Evolutionary conservation across 2,797 vertebrate genomes (phyloP), one percentile per base, ranked within the genome.

Genomic region (Cirrhinus molitorella): DNA sequence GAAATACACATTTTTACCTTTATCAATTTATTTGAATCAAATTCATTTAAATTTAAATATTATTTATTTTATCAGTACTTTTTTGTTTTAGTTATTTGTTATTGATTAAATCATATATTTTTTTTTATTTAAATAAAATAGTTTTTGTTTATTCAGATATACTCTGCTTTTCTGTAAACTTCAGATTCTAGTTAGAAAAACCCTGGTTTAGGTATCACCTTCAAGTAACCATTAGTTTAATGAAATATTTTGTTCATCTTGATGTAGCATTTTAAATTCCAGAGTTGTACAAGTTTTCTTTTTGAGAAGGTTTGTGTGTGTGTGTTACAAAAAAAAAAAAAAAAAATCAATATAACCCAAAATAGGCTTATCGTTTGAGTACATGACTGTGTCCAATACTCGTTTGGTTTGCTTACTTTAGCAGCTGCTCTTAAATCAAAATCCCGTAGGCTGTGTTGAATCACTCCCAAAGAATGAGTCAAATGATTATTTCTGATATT

Each of bases 371-470:
- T 75, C 1, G 21, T 43, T 68, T 68, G 40, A 43, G 34, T 37
- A 66, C 37, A 57, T 61, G 13, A 31, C 43, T 45, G 17, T 72
- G 45, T 37, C 31, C 45, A 79, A 65, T 25, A 25, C 49, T 78
- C 63, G 57, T 55, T 28, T 57, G 21, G 37, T 78, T 71, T 71
- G 19, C 40, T 45, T 61, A 31, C 67, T 81, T 79, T 61, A 71
- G 23, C 25, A 61, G 25, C 21, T 23, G 25, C 67, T 81, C 55
- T 63, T 63, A 51, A 81, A 63, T 49, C 53, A 63, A 80, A 80
- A 34, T 31, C 40, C 67, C 9, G 13, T 61, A 49, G 53, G 79
- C 53, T 71, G 14, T 70, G 40, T 47, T 81, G 79, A 81, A 72
- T 72, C 21, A 63, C 70, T 72, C 45, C 23, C 4, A 34, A 72